phyloP scores from a whole-genome alignment of 2,113 vertebrate genomes.

The Oceanodroma tethys region DNA sequence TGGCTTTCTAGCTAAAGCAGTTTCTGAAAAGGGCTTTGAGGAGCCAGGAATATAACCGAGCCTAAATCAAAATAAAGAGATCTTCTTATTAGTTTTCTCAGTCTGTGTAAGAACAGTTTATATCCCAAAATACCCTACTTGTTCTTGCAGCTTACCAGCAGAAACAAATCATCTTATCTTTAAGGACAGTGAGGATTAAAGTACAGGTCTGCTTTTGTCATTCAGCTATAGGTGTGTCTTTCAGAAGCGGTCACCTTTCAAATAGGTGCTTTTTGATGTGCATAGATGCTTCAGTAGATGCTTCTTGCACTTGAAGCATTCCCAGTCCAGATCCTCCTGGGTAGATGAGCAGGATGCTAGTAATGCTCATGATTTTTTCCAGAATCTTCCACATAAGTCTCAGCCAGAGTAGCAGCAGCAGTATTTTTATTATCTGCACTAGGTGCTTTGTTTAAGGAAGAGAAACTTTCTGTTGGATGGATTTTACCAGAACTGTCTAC shows the following conservation, averaged over 20 bases:
- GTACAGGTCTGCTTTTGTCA: neutral
- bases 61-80: neutral
- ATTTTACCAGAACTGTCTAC: neutral
- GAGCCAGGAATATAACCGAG: neutral
- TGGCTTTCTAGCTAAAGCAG: neutral
- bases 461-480: neutral
- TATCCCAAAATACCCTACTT: neutral
- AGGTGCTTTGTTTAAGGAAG: neutral
- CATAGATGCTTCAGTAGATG: neutral
- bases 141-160: neutral
- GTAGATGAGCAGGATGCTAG: neutral
- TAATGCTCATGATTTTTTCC: fast-evolving
- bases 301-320: neutral
- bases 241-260: neutral
- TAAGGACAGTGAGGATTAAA: neutral
- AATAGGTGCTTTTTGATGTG: neutral
- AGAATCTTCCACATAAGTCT: neutral
- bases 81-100: neutral
- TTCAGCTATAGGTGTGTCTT: neutral
- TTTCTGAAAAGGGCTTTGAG: neutral
- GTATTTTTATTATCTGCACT: neutral
- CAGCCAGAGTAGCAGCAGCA: neutral
- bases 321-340: neutral
- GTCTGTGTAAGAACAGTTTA: neutral
- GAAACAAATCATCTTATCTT: neutral